Evolutionary conservation across 2,797 vertebrate species (phyloP).

Genomic region (Hoplostethus atlanticus): DNA sequence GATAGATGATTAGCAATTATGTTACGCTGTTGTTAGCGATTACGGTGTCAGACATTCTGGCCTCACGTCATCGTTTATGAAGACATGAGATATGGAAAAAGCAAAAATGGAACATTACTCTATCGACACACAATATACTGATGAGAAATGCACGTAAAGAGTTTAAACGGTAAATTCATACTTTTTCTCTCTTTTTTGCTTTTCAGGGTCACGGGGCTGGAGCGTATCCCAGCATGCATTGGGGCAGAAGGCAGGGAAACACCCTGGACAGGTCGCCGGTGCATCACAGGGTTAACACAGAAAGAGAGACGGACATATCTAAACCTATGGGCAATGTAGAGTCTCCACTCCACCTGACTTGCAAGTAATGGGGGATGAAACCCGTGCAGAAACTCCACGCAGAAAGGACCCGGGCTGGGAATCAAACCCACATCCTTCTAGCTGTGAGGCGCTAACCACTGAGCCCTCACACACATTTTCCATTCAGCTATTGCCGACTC

Average conservation of each 20-base stretch:
- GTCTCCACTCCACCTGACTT: slow-evolving; percentile 25
- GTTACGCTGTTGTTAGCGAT: background rate
- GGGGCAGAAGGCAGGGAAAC: too few species aligned
- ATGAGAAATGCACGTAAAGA: too few species aligned
- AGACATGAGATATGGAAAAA: too few species aligned
- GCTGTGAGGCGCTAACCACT: background rate
- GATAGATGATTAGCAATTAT: background rate
- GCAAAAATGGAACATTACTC: too few species aligned
- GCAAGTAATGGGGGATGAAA: slow-evolving; percentile 21
- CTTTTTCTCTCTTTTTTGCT: too few species aligned
- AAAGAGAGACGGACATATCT: background rate
- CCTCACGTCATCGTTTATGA: too few species aligned
- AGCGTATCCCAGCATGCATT: too few species aligned
- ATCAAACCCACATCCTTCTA: slow-evolving; percentile 5
- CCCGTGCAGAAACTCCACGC: background rate
- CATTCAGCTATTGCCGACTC: background rate
- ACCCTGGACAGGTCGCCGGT: background rate
- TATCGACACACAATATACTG: too few species aligned
- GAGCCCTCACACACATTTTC: background rate
- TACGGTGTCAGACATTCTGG: background rate
- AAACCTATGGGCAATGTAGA: background rate
- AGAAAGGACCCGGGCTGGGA: background rate
- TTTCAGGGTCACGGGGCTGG: too few species aligned
- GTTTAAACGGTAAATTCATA: too few species aligned
- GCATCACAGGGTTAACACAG: background rate